Conservation (phyloP, 2,888 invertebrate species). For the Stenoptilia bipunctidactyla region DNA sequence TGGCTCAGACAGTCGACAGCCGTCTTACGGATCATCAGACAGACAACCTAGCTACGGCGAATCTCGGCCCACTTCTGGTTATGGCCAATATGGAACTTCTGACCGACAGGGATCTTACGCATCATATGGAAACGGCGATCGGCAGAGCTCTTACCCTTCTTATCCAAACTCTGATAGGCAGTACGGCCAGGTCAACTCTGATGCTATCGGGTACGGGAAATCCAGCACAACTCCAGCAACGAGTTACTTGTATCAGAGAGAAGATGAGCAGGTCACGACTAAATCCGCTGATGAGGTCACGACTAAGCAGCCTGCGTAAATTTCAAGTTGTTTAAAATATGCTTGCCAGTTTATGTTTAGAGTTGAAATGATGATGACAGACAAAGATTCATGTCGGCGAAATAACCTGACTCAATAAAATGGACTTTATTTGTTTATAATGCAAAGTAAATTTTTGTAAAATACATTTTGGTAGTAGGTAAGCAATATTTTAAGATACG, state of each 20-base stretch:
- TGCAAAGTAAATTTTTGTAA: too few species aligned
- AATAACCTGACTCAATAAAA: too few species aligned
- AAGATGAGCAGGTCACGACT: constrained; percentile 49
- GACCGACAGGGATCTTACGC: not conserved
- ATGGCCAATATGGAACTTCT: constrained; percentile 12
- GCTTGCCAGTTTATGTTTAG: too few species aligned
- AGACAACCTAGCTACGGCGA: not conserved
- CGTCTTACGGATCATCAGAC: not conserved
- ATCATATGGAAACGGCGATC: constrained; percentile 12
- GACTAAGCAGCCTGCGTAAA: constrained; percentile 46
- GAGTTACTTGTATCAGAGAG: constrained; percentile 68
- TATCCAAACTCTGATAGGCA: not conserved
- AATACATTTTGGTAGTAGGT: too few species aligned
- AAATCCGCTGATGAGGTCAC: constrained; percentile 34
- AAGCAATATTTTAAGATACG: too few species aligned
- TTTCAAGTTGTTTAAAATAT: too few species aligned
- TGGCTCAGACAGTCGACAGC: too few species aligned
- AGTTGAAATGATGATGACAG: too few species aligned
- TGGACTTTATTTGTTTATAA: too few species aligned
- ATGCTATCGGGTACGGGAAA: constrained; percentile 10
- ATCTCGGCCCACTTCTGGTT: not conserved
- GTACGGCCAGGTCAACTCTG: constrained; percentile 16
- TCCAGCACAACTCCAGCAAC: constrained; percentile 57
- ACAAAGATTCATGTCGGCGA: too few species aligned
- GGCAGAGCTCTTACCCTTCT: constrained; percentile 16